A percentile compares a stretch with the other conserved stretches of the same genome.
Conservation (phyloP, 2,113 vertebrate genomes). For the Crotalus tigris region DNA sequence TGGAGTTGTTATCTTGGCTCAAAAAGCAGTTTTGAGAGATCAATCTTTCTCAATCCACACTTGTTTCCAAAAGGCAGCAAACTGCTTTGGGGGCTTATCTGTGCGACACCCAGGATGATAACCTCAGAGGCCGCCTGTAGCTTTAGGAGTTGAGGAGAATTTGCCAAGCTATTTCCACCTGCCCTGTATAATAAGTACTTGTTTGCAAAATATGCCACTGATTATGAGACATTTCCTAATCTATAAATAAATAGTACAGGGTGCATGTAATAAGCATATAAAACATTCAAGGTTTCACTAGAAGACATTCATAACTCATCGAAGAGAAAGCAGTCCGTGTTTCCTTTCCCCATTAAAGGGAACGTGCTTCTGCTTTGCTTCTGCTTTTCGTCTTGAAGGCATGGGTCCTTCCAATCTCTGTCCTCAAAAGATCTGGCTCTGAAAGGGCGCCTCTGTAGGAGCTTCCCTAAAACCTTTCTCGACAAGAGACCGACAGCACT, state of each 20-base stretch:
- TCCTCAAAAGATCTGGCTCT: background rate
- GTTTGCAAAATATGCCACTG: background rate
- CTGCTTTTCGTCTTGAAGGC: background rate
- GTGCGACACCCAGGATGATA: accelerated
- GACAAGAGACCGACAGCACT: background rate
- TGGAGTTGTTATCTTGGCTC: background rate
- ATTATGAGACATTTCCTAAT: background rate
- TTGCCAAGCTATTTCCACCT: background rate
- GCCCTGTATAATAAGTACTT: background rate
- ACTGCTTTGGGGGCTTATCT: background rate
- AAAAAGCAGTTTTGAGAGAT: background rate
- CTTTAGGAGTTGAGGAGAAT: background rate
- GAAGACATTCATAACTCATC: background rate
- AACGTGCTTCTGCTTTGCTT: background rate
- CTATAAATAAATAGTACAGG: background rate
- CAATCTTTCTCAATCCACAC: background rate
- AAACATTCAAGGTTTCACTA: background rate
- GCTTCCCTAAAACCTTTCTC: background rate
- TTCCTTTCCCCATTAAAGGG: background rate
- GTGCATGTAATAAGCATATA: background rate
- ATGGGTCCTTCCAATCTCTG: background rate
- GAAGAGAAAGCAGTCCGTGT: background rate
- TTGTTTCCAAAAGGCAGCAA: background rate
- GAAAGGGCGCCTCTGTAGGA: background rate
- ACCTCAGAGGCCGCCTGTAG: background rate